These are phyloP conservation scores for Heliconius melpomene DNA, from an alignment of 1,140 invertebrate species.

Conservation along the genomic window DNA sequence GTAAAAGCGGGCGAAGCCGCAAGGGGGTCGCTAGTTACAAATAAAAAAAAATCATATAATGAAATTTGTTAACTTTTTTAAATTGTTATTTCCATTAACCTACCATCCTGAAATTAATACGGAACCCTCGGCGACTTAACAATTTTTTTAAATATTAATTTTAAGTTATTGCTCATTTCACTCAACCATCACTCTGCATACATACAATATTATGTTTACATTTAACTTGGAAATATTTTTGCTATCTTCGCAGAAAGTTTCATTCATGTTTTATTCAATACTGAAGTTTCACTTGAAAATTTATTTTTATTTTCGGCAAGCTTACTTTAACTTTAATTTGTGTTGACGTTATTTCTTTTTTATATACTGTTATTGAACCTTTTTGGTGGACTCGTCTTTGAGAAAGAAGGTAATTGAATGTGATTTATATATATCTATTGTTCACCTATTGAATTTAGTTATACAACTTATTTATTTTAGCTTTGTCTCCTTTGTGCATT, in stretches of 20 bases:
- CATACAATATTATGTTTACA: conserved; percentile 23
- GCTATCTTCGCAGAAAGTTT: not conserved
- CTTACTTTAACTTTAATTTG: conserved; percentile 8
- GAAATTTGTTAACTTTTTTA: too few relatives aligned
- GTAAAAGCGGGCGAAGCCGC: too few relatives aligned
- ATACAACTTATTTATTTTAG: not conserved
- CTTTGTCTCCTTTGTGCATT: too few relatives aligned
- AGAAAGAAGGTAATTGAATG: not conserved
- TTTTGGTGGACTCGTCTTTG: not conserved
- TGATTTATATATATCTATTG: not conserved
- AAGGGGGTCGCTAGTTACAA: too few relatives aligned
- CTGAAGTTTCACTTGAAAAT: conserved; percentile 8
- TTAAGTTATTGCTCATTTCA: not conserved
- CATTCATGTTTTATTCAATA: conserved; percentile 7
- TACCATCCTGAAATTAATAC: too few relatives aligned
- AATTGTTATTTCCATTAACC: too few relatives aligned
- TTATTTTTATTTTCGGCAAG: conserved; percentile 7
- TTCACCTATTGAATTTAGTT: not conserved
- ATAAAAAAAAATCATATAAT: too few relatives aligned
- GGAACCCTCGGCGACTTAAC: not conserved
- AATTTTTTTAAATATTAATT: too few relatives aligned
- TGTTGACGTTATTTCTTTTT: conserved; percentile 4
- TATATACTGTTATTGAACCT: not conserved
- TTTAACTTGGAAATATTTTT: conserved; percentile 17
- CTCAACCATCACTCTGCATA: not conserved